These are phyloP conservation scores for Macrostomum lignano DNA, from an alignment of 1,140 invertebrate species.

Conservation along the genomic window DNA sequence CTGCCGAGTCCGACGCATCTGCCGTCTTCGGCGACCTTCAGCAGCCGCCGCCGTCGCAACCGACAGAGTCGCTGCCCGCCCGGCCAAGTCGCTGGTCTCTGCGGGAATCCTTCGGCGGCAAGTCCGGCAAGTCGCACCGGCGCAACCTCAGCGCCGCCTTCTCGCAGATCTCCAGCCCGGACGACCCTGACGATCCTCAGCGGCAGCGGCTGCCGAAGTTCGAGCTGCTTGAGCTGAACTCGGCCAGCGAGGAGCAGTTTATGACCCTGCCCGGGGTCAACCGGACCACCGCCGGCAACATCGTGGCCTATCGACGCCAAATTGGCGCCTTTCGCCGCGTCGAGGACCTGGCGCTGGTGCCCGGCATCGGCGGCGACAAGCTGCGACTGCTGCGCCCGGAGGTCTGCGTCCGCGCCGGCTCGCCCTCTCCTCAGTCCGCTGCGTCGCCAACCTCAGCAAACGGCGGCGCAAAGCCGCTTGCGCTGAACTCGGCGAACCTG, in stretches of 20 bases:
- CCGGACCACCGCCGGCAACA: slow-evolving; percentile 39
- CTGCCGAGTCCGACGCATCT: too few relatives aligned
- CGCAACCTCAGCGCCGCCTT: too few relatives aligned
- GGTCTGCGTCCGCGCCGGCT: not conserved
- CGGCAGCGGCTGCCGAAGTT: too few relatives aligned
- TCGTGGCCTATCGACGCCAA: slow-evolving; percentile 42
- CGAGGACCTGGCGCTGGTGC: slow-evolving; percentile 49
- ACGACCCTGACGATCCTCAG: too few relatives aligned
- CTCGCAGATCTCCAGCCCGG: too few relatives aligned
- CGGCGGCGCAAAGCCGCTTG: slow-evolving; percentile 28
- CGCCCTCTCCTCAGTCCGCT: slow-evolving; percentile 7
- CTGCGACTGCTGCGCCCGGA: slow-evolving; percentile 24
- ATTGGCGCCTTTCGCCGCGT: slow-evolving; percentile 47
- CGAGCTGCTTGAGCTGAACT: slow-evolving; percentile 37
- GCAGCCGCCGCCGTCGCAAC: too few relatives aligned
- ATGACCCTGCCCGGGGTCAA: slow-evolving; percentile 45
- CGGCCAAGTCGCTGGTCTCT: too few relatives aligned
- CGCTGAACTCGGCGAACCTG: slow-evolving; percentile 43
- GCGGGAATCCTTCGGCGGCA: too few relatives aligned
- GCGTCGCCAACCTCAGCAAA: slow-evolving; percentile 4
- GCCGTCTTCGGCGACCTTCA: too few relatives aligned
- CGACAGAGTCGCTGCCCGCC: too few relatives aligned
- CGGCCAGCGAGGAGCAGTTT: slow-evolving; percentile 40
- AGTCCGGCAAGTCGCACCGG: too few relatives aligned
- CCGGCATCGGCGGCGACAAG: slow-evolving; percentile 47